A percentile compares a stretch with the other conserved stretches of the same genome.
Evolutionary conservation across 1,140 invertebrate species (phyloP).

Genomic region (Oscheius sp.): DNA sequence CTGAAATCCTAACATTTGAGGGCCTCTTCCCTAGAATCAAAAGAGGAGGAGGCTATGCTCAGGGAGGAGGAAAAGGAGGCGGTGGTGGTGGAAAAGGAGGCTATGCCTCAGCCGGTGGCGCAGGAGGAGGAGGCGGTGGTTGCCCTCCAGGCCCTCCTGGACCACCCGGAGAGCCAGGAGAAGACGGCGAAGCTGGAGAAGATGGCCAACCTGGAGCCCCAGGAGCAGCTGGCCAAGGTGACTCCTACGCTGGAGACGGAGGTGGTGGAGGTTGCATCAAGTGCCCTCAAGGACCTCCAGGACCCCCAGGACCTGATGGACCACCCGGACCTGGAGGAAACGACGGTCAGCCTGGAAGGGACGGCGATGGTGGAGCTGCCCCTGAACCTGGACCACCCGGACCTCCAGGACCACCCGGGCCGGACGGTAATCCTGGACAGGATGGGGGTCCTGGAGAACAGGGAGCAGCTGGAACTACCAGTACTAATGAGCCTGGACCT

Average conservation of each 20-base stretch:
- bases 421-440: slow-evolving; percentile 20
- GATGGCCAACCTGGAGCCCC: no score
- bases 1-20: no score
- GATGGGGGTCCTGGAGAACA: slow-evolving; percentile 18
- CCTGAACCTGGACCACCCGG: slow-evolving; percentile 23
- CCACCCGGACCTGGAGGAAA: slow-evolving; percentile 18
- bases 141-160: no score
- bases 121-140: no score
- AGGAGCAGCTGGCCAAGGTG: slow-evolving; percentile 1
- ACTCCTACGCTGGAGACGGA: slow-evolving; percentile 5
- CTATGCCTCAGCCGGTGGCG: no score
- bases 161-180: no score
- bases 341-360: slow-evolving; percentile 22
- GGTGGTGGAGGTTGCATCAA: slow-evolving; percentile 19
- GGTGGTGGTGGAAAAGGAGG: no score
- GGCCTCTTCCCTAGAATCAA: no score
- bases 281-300: slow-evolving; percentile 29
- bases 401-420: slow-evolving; percentile 25
- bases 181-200: no score
- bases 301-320: slow-evolving; percentile 32
- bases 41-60: no score
- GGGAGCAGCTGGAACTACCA: slow-evolving; percentile 22
- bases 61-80: no score
- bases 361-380: slow-evolving; percentile 11
- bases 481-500: slow-evolving; percentile 21